A percentile compares a stretch with the other conserved stretches of the same genome.
Evolutionary conservation across 2,113 vertebrate species (phyloP).

Genomic region (Vulpes ferrilata): DNA sequence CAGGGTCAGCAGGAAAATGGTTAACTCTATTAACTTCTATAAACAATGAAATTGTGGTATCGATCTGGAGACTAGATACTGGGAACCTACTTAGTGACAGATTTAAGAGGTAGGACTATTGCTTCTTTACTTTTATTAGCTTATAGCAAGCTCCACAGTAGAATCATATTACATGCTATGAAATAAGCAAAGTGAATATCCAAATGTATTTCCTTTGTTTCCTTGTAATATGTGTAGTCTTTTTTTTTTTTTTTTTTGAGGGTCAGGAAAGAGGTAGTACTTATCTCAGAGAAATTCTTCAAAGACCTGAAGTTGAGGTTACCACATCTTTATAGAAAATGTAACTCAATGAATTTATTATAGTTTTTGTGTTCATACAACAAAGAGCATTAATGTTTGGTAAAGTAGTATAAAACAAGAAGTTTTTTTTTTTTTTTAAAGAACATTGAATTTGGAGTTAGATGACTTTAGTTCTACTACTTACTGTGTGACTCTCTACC

Average conservation of each 20-base stretch:
- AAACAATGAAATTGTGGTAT: slow-evolving; percentile 4
- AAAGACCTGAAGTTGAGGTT: slow-evolving; percentile 7
- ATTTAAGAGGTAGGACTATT: slow-evolving; percentile 11
- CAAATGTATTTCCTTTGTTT: slow-evolving; percentile 52
- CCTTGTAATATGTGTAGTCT: not conserved
- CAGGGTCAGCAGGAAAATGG: slow-evolving; percentile 30
- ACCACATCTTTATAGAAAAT: slow-evolving; percentile 40
- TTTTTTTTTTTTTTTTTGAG: not conserved
- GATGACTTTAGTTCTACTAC: slow-evolving; percentile 38
- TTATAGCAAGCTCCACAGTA: slow-evolving; percentile 27
- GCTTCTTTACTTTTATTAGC: slow-evolving; percentile 51
- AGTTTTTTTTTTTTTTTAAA: not conserved
- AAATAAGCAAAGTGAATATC: slow-evolving; percentile 32
- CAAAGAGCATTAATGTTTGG: not conserved
- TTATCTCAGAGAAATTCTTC: slow-evolving; percentile 49
- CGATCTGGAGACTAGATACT: slow-evolving; percentile 24
- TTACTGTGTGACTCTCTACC: not conserved
- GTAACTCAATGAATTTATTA: slow-evolving; percentile 51
- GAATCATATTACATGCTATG: slow-evolving; percentile 30
- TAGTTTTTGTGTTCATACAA: slow-evolving; percentile 42
- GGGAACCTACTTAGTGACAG: not conserved
- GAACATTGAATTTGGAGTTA: slow-evolving; percentile 23
- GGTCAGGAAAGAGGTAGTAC: not conserved
- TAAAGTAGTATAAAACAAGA: not conserved
- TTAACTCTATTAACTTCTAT: slow-evolving; percentile 42